Conservation (phyloP, 2,888 invertebrate species). For the Caenorhabditis becei region DNA sequence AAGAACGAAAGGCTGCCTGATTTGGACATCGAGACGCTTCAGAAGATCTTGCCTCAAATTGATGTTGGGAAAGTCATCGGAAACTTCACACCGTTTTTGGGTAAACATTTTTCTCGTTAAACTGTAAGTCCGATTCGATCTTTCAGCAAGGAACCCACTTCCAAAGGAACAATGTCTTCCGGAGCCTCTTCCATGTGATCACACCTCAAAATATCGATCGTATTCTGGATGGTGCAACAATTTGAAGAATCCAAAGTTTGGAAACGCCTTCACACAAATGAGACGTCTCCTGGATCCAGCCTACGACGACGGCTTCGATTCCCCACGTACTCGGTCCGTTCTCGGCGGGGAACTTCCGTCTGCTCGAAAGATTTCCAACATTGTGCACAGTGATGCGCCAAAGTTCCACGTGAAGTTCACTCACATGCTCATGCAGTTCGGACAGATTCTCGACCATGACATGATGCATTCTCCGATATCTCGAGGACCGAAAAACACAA, state of each 20-base stretch:
- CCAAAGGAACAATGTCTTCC: slow-evolving; percentile 79
- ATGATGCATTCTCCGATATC: slow-evolving; percentile 93
- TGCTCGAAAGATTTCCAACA: slow-evolving; percentile 74
- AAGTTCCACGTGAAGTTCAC: slow-evolving; percentile 79
- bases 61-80: slow-evolving; percentile 78
- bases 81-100: slow-evolving; percentile 77
- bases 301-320: slow-evolving; percentile 88
- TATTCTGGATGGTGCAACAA: slow-evolving; percentile 92
- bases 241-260: slow-evolving; percentile 77
- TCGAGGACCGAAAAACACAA: slow-evolving; percentile 80
- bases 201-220: slow-evolving; percentile 86
- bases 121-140: background rate
- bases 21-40: slow-evolving; percentile 76
- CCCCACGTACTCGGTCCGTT: slow-evolving; percentile 73
- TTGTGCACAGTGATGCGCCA: slow-evolving; percentile 75
- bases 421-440: slow-evolving; percentile 90
- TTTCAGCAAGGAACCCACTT: slow-evolving; percentile 63
- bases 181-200: slow-evolving; percentile 81
- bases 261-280: slow-evolving; percentile 79
- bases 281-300: slow-evolving; percentile 84
- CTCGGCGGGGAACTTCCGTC: slow-evolving; percentile 78
- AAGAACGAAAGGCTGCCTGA: slow-evolving; percentile 77
- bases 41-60: slow-evolving; percentile 78
- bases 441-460: slow-evolving; percentile 95
- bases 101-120: slow-evolving; percentile 42